phyloP scores from a whole-genome alignment of 2,797 vertebrate genomes.

The Meriones psammophilus region DNA sequence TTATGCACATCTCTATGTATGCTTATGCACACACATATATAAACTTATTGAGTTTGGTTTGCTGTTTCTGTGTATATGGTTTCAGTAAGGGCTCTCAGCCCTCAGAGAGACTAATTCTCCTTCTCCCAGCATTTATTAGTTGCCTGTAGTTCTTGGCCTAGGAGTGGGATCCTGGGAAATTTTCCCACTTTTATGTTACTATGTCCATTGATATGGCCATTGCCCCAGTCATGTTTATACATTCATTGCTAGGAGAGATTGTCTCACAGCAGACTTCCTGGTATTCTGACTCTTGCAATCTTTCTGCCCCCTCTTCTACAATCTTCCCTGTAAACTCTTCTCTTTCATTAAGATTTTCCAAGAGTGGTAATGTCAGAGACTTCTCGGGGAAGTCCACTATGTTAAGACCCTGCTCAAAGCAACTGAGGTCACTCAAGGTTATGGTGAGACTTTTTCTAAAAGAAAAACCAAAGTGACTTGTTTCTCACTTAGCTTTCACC shows the following conservation, averaged over 20 bases:
- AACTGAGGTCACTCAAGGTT: background rate
- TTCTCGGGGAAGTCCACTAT: background rate
- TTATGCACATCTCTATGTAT: no score
- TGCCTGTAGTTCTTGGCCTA: background rate
- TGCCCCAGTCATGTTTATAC: background rate
- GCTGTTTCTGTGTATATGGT: background rate
- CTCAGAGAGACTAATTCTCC: background rate
- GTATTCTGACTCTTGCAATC: background rate
- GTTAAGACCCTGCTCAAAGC: background rate
- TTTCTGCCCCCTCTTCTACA: background rate
- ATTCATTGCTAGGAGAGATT: background rate
- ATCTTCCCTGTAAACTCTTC: background rate
- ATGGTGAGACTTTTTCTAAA: slow-evolving; percentile 8
- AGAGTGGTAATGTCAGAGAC: background rate
- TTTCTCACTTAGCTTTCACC: slow-evolving; percentile 36
- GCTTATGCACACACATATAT: background rate
- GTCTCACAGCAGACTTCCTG: background rate
- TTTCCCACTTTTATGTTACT: background rate
- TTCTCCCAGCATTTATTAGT: background rate
- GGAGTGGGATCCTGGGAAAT: background rate
- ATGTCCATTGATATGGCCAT: background rate
- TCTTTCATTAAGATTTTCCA: slow-evolving; percentile 14
- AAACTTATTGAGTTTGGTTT: background rate
- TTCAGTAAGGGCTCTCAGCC: background rate
- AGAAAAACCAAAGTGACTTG: background rate